These are phyloP conservation scores for Pygoscelis antarcticus DNA, from an alignment of 2,113 vertebrate genomes.

Conservation along the genomic window DNA sequence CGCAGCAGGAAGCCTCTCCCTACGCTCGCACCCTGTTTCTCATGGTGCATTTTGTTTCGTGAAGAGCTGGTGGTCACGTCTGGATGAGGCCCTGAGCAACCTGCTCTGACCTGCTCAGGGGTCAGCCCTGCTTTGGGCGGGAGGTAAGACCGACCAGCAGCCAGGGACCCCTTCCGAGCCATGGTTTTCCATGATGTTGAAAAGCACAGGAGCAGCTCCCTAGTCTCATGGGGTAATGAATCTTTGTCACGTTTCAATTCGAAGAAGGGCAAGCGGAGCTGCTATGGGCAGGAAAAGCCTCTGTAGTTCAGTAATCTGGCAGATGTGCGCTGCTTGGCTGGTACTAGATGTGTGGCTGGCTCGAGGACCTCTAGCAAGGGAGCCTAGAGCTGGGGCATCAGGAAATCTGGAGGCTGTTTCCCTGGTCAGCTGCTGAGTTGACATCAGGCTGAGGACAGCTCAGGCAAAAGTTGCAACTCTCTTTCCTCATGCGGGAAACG, in stretches of 20 bases:
- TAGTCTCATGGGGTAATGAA: background rate
- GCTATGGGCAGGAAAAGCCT: background rate
- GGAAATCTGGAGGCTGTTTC: background rate
- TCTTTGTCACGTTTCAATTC: background rate
- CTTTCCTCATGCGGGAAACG: background rate
- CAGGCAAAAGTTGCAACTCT: background rate
- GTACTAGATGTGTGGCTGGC: background rate
- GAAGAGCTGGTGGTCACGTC: background rate
- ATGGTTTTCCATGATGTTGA: background rate
- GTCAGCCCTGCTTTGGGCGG: background rate
- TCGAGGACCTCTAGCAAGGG: background rate
- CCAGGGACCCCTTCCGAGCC: background rate
- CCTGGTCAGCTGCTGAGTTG: background rate
- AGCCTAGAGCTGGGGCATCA: background rate
- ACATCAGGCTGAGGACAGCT: background rate
- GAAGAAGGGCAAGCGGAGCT: background rate
- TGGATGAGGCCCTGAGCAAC: background rate
- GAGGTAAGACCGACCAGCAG: background rate
- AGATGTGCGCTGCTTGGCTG: background rate
- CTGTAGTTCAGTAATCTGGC: background rate
- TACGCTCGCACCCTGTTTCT: rapidly evolving
- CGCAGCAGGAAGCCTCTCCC: background rate
- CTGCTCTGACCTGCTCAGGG: background rate
- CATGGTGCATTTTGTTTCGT: background rate
- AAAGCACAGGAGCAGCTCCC: background rate